Evolutionary conservation across 2,888 invertebrate species (phyloP), one percentile per base, ranked within the genome.

Genomic region (Hydrotaea cyrtoneurina): DNA sequence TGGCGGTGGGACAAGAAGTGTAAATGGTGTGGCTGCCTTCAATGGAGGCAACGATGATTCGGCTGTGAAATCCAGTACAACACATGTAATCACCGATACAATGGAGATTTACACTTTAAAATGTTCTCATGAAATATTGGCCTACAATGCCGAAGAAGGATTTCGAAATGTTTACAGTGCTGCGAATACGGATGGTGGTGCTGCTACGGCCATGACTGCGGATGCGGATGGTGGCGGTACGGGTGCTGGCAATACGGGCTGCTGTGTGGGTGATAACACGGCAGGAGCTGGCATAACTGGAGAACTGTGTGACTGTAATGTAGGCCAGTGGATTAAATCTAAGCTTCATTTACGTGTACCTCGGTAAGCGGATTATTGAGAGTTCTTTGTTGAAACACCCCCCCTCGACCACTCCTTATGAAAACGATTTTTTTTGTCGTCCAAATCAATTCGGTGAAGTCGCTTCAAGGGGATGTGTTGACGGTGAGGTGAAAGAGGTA

Each of bases 101-200:
- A 86, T 88, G 83, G 89, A 88, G 86, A 87, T 82, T 86, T 88
- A 87, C 84, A 85, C 86, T 82, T 82, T 87, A 36, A 83, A 80
- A 69, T 82, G 73, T 80, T 31, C 78, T 55, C 82, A 85, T 78
- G 69, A 83, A 78, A 55, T 71, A 78, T 80, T 85, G 79, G 72
- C 78, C 59, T 77, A 76, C 62, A 78, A 69, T 43, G 36, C 69
- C n/a, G 69, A 31, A 53, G 75, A 72, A 73, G 80, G 13, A 76
- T 76, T 55, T 2, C 23, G 31, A 57, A 57, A 71, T 66, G 21
- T 23, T 69, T 71, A 23, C 53, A 77, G 55, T 72, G 86, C 79
- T 85, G 82, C 31, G 43, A 55, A 43, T 39, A 39, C 4, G 8
- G 39, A 39, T 66, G 59, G 23, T 8, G 64, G 31, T 15, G 31